Base-by-base conservation (phyloP, 2,113 vertebrate genomes). In the Thunnus thynnus region DNA sequence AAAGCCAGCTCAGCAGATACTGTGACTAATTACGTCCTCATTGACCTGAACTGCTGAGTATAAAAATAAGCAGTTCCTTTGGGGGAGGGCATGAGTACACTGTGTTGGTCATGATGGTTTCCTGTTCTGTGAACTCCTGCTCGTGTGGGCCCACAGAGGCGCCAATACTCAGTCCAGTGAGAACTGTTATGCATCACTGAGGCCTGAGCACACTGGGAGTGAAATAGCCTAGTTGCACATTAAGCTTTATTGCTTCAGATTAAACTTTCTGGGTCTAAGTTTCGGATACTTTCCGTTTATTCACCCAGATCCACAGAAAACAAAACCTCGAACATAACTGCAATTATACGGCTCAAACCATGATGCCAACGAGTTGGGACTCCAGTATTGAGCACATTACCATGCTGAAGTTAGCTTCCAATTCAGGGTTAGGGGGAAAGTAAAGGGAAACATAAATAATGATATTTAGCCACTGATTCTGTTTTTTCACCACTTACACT, bases 1-100 rank as follows among this genome's bases (percentile, higher is more conserved):
- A 64, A 32, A 41, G 36, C 36, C 36, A 41, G 50, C 14, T 78
- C 67, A 69, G 48, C 71, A 74, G 9, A 47, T 5, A 54, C 46
- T 22, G 2, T 48, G 58, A 55, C 18, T 54, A 54, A 62, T 61
- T n/a, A 25, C 9, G 44, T 54, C 64, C 64, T 50, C 36, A 41
- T 10, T 70, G 56, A 55, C 55, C 48, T 36, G 48, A 61, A 52
- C 2, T 30, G 18, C 30, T 30, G 55, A 66, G 14, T 22, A 20
- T 52, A 58, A 66, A 64, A 66, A 56, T 57, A 68, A 32, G 51
- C 1, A 3, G 22, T n/a, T 52, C 17, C 22, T 18, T 7, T 20
- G 1, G 36, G 36, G 32, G 14, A 14, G 20, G 57, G 3, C 16
- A 16, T 9, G 30, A 18, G 32, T 17, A 5, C 14, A 32, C 16